A percentile compares a stretch with the other conserved stretches of the same genome.
These are phyloP conservation scores for Sminthurinus aureus DNA, from an alignment of 2,888 invertebrate genomes.

Conservation along the genomic window DNA sequence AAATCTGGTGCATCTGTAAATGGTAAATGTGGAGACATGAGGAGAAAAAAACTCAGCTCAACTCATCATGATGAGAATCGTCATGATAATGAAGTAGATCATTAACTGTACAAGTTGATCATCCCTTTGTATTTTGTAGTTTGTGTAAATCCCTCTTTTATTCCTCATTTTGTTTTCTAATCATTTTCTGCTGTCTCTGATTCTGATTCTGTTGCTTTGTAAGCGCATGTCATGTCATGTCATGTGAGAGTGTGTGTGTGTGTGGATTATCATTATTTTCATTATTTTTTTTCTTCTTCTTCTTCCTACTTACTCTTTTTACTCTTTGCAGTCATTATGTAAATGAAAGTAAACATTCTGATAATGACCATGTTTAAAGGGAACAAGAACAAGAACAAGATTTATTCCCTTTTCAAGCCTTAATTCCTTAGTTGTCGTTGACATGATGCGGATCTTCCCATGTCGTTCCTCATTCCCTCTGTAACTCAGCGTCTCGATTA, in stretches of 20 bases:
- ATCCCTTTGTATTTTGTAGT: no score
- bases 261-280: no score
- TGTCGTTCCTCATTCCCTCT: no score
- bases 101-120: no score
- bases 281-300: not conserved
- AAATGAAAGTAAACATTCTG: slow-evolving; percentile 6
- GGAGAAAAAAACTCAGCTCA: no score
- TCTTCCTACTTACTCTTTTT: not conserved
- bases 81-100: not conserved
- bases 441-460: no score
- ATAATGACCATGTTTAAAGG: not conserved
- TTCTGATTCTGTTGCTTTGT: not conserved
- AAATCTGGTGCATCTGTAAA: no score
- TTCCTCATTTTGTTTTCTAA: not conserved
- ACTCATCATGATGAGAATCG: not conserved
- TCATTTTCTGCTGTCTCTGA: not conserved
- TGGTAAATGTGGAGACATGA: no score
- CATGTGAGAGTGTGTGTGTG: no score
- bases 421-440: not conserved
- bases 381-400: not conserved
- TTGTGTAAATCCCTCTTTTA: not conserved
- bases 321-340: not conserved
- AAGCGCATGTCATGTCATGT: no score
- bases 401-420: not conserved
- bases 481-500: no score